Conservation (phyloP, 2,797 vertebrate species). For the Loris lydekkerianus region DNA sequence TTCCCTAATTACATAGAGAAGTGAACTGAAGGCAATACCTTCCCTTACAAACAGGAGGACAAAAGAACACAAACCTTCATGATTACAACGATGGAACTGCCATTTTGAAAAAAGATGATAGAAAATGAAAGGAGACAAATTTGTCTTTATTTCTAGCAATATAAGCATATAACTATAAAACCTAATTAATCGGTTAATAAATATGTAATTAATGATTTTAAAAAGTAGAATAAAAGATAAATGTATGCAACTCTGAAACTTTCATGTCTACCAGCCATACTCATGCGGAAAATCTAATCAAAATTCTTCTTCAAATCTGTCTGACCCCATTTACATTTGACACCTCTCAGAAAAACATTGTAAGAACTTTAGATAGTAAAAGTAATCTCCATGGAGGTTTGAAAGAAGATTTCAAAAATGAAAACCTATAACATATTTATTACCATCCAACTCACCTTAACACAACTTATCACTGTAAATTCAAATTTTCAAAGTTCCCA, state of each 20-base stretch:
- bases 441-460: not conserved
- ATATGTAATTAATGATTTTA: not conserved
- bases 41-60: not conserved
- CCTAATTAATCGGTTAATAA: not conserved
- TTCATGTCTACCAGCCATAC: not conserved
- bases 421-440: not conserved
- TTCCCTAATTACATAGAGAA: not conserved
- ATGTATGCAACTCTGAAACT: not conserved
- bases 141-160: not conserved
- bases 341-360: not conserved
- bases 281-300: not conserved
- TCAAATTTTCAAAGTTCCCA: not conserved
- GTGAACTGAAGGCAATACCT: not conserved
- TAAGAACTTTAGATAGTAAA: not conserved
- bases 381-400: not conserved
- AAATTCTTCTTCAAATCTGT: not conserved
- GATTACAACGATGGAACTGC: not conserved
- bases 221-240: not conserved
- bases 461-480: not conserved
- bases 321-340: not conserved
- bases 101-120: not conserved
- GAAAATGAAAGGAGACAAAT: not conserved
- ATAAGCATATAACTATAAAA: not conserved
- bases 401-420: not conserved
- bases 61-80: not conserved